phyloP scores from a whole-genome alignment of 92 coral and sea anemone genomes.

The Epizoanthus illoricatus region DNA sequence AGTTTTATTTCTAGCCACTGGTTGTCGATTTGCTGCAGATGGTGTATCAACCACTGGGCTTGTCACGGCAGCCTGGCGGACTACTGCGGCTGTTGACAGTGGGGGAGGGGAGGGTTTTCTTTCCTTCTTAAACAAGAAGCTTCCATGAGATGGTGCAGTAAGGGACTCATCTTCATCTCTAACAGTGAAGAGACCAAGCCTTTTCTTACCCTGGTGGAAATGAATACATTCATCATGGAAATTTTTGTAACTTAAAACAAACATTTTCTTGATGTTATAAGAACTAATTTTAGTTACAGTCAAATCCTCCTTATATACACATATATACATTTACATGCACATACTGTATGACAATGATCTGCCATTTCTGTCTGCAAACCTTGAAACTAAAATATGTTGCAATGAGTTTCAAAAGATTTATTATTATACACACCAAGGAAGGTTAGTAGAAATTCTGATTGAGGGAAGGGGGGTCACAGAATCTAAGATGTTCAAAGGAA shows the following conservation, averaged over 20 bases:
- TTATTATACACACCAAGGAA: no score
- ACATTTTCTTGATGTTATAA: no score
- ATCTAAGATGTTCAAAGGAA: no score
- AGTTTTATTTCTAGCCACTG: slow-evolving; percentile 44
- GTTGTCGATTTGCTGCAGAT: slow-evolving; percentile 36
- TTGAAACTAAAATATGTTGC: not conserved
- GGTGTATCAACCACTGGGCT: slow-evolving; percentile 29
- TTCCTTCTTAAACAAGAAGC: slow-evolving; percentile 66
- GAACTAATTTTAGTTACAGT: no score
- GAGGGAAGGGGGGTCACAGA: no score
- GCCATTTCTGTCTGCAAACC: no score
- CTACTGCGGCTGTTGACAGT: slow-evolving; percentile 85
- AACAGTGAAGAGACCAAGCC: slow-evolving; percentile 80
- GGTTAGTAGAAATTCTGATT: no score
- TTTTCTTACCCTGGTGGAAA: slow-evolving; percentile 61
- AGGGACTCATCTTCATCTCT: slow-evolving; percentile 74
- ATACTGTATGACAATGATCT: no score
- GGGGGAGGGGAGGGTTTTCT: slow-evolving; percentile 66
- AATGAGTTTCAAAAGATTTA: no score
- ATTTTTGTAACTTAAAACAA: not conserved
- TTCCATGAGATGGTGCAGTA: slow-evolving; percentile 65
- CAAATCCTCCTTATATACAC: no score
- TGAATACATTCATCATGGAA: not conserved
- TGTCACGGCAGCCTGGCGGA: slow-evolving; percentile 51
- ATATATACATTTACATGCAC: no score